Percentiles rank a stretch among this genome's conserved stretches.
Evolutionary conservation across 1,140 invertebrate species (phyloP).

Genomic region (Cyclina sinensis): DNA sequence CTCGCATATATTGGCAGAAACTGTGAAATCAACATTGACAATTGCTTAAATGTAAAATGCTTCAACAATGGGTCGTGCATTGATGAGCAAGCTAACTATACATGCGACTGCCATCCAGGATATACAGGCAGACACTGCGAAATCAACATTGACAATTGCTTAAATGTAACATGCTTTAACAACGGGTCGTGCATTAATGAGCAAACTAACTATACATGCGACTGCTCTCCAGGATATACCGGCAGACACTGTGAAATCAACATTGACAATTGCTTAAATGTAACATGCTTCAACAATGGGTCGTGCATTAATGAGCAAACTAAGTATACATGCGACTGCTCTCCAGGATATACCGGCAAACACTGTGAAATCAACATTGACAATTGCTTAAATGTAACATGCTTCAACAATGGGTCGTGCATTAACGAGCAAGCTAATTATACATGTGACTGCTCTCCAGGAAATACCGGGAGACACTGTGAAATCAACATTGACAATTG

Average conservation of each 20-base stretch:
- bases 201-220: constrained; percentile 52
- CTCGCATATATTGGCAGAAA: constrained; percentile 64
- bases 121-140: constrained; percentile 5
- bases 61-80: neutral
- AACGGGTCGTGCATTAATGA: constrained; percentile 54
- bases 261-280: neutral
- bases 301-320: neutral
- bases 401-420: neutral
- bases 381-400: neutral
- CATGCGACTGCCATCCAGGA: constrained; percentile 3
- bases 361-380: neutral
- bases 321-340: neutral
- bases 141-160: constrained; percentile 51
- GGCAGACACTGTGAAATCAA: constrained; percentile 55
- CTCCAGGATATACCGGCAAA: neutral
- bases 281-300: constrained; percentile 23
- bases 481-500: neutral
- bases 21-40: constrained; percentile 54
- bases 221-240: constrained; percentile 47
- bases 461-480: neutral
- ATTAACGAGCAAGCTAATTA: neutral
- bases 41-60: neutral
- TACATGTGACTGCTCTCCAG: neutral
- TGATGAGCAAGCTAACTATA: neutral
- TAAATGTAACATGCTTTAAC: constrained; percentile 43